Evolutionary conservation across 1,140 invertebrate genomes (phyloP).

Genomic region (Euborellia annulipes): DNA sequence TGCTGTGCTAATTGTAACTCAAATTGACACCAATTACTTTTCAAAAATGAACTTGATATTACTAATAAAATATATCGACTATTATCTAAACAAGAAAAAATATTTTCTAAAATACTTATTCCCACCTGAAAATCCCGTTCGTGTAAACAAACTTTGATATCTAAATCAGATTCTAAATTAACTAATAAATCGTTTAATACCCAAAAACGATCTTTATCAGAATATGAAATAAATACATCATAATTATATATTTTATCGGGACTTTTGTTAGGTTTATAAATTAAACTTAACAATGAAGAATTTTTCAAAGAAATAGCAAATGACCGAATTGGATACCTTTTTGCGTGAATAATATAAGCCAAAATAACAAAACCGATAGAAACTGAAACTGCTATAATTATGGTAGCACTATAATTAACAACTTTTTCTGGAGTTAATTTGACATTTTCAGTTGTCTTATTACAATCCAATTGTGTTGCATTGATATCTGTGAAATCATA

Average conservation of each 20-base stretch:
- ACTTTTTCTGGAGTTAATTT: no score
- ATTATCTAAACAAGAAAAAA: conserved; percentile 43
- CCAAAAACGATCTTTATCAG: conserved; percentile 39
- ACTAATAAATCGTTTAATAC: conserved; percentile 39
- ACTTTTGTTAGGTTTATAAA: conserved; percentile 23
- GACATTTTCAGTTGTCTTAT: no score
- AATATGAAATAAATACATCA: conserved; percentile 46
- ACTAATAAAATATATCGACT: conserved; percentile 39
- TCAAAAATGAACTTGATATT: conserved; percentile 37
- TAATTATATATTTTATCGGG: conserved; percentile 27
- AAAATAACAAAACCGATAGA: background rate
- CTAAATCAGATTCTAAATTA: conserved; percentile 31
- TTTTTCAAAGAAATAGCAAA: conserved; percentile 37
- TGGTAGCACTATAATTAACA: no score
- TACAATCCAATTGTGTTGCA: background rate
- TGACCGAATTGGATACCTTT: conserved; percentile 33
- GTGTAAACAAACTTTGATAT: conserved; percentile 35
- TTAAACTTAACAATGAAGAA: conserved; percentile 28
- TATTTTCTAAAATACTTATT: conserved; percentile 42
- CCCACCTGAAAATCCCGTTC: conserved; percentile 47
- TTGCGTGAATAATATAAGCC: conserved; percentile 22
- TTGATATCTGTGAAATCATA: conserved; percentile 3
- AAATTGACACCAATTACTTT: conserved; percentile 47
- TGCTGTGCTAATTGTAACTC: conserved; percentile 49
- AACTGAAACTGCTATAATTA: background rate